Evolutionary conservation across 2,113 vertebrate species (phyloP).

Genomic region (Sceloporus tristichus): DNA sequence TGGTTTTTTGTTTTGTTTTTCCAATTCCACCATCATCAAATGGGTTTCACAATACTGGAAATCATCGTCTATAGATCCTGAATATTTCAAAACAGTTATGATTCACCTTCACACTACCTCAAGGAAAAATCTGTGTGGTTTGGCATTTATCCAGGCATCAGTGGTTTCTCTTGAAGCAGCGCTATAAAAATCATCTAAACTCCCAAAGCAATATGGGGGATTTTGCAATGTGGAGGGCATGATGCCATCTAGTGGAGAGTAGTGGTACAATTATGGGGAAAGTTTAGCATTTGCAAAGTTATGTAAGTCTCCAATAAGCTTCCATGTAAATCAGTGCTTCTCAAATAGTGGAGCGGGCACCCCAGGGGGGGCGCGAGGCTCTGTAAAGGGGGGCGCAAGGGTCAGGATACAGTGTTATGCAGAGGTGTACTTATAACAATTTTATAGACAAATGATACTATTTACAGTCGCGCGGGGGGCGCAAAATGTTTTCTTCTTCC

Average conservation of each 20-base stretch:
- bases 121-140: background rate
- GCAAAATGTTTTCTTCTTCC: too few species aligned
- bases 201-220: slow-evolving; percentile 34
- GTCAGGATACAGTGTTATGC: too few species aligned
- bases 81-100: background rate
- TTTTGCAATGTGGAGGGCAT: slow-evolving; percentile 11
- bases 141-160: background rate
- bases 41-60: slow-evolving; percentile 1
- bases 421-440: too few species aligned
- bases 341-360: too few species aligned
- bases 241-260: slow-evolving; percentile 22
- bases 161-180: background rate
- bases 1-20: slow-evolving; percentile 14
- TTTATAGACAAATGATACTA: too few species aligned
- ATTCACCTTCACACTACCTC: background rate
- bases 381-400: too few species aligned
- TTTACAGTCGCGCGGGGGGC: too few species aligned
- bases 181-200: slow-evolving; percentile 1
- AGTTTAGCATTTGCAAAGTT: background rate
- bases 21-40: background rate
- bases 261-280: background rate
- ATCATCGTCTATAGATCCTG: background rate
- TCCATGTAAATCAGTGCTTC: background rate
- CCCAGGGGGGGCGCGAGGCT: too few species aligned
- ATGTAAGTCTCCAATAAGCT: background rate